Base-by-base conservation (phyloP, 1,140 invertebrate species). In the Mercenaria mercenaria region DNA sequence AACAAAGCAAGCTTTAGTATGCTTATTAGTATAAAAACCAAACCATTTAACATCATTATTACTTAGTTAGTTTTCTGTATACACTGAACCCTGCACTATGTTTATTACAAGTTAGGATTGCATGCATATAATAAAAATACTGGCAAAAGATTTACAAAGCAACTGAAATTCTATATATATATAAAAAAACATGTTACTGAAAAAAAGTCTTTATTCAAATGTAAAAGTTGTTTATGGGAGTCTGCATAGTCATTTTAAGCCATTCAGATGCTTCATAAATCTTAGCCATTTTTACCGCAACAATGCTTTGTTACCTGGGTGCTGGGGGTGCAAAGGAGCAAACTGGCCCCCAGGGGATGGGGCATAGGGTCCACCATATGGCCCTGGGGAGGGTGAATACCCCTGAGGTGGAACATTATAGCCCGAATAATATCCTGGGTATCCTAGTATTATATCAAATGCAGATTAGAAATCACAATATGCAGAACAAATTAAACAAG, bases 391-490 rank as follows among this genome's bases (percentile, higher is more conserved):
- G 29, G 37, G 56, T 32, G 37, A 18, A 47, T 52, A 85, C 61
- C 89, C 89, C 85, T 91, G 90, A n/a, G 87, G 87, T 37, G 79
- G 74, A 34, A 76, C 90, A 82, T 56, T 85, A 72, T 74, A 85
- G 64, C 43, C 69, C 26, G 83, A 50, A 39, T 72, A 69, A 52
- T 80, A 88, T 11, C 86, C 86, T 50, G 86, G 86, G 83, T 85
- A 85, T 11, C 83, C 83, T 85, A 85, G 43, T 74, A 26, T 72
- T 72, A 74, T 34, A 85, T 64, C 59, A 82, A 64, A 59, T 64
- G 26, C 56, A 59, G 56, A 59, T 41, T 72, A 72, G 34, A 72
- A 39, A 72, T 37, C 39, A 72, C 37, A 72, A 72, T 32, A 37
- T 72, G 67, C 34, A 39, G 10, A 72, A 72, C 18, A 61, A n/a